These are phyloP conservation scores for Nemapogon koenigi DNA, from an alignment of 2,888 invertebrate genomes.

Conservation along the genomic window DNA sequence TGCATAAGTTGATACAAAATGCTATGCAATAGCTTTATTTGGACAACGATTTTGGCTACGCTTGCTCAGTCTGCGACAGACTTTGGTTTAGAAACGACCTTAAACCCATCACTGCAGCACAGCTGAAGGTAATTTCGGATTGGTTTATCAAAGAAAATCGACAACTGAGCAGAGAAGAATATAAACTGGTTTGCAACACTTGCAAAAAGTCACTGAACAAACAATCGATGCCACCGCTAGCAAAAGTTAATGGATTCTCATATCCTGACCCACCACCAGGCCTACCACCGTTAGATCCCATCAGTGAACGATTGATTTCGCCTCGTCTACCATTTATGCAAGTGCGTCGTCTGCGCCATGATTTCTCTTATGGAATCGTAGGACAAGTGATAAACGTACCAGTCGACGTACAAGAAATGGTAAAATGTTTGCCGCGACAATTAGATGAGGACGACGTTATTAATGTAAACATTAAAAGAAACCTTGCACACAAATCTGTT, in stretches of 20 bases:
- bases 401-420: slow-evolving; percentile 26
- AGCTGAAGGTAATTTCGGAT: slow-evolving; percentile 25
- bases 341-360: slow-evolving; percentile 27
- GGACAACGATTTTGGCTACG: slow-evolving; percentile 11
- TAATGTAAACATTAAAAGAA: slow-evolving; percentile 27
- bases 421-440: too few species aligned
- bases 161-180: slow-evolving; percentile 19
- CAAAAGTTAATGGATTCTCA: slow-evolving; percentile 27
- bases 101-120: slow-evolving; percentile 26
- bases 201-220: slow-evolving; percentile 23
- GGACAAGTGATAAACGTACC: slow-evolving; percentile 37
- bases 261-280: slow-evolving; percentile 26
- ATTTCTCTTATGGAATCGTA: slow-evolving; percentile 26
- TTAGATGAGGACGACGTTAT: slow-evolving; percentile 27
- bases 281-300: slow-evolving; percentile 25
- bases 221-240: slow-evolving; percentile 19
- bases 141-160: slow-evolving; percentile 20
- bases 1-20: too few species aligned
- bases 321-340: slow-evolving; percentile 30
- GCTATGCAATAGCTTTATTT: too few species aligned
- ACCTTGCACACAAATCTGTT: slow-evolving; percentile 24
- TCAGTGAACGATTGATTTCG: slow-evolving; percentile 28
- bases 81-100: slow-evolving; percentile 31
- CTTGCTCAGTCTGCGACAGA: slow-evolving; percentile 21
- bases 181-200: slow-evolving; percentile 22